These are phyloP conservation scores for Hippocampus barbouri DNA, from an alignment of 2,113 vertebrate genomes.

Conservation along the genomic window DNA sequence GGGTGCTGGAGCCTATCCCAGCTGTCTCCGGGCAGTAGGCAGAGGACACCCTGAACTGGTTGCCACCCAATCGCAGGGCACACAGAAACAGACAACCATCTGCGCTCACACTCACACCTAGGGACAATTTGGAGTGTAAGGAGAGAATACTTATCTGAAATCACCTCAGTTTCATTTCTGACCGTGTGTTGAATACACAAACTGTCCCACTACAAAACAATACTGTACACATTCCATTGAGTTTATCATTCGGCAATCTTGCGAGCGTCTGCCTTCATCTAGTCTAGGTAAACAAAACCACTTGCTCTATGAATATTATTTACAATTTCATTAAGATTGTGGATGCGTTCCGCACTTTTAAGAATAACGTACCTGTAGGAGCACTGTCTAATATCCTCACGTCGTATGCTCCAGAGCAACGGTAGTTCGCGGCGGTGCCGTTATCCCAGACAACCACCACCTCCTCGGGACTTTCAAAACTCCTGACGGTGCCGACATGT, in stretches of 20 bases:
- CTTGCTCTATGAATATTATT: not conserved
- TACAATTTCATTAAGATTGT: not conserved
- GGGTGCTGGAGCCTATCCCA: no score
- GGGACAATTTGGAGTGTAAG: no score
- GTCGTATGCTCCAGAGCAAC: slow-evolving; percentile 96
- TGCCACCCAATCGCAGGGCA: no score
- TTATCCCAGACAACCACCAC: slow-evolving; percentile 99
- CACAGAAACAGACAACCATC: no score
- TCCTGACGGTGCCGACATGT: slow-evolving; percentile 95
- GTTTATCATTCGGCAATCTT: not conserved
- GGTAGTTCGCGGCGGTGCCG: slow-evolving; percentile 97
- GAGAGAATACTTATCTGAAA: not conserved
- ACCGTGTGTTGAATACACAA: not conserved
- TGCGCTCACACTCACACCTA: no score
- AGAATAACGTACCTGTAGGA: slow-evolving; percentile 82
- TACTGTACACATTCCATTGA: not conserved
- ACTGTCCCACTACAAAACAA: not conserved
- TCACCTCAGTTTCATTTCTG: not conserved
- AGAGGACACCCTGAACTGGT: no score
- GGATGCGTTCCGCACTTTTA: not conserved
- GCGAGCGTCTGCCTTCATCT: not conserved
- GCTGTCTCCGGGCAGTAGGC: no score
- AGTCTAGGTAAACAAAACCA: slow-evolving; percentile 1
- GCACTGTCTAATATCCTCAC: slow-evolving; percentile 95
- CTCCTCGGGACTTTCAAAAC: slow-evolving; percentile 98